Evolutionary conservation across 2,888 invertebrate species (phyloP), one percentile per base, ranked within the genome.

Genomic region (Petrophora chlorosata): DNA sequence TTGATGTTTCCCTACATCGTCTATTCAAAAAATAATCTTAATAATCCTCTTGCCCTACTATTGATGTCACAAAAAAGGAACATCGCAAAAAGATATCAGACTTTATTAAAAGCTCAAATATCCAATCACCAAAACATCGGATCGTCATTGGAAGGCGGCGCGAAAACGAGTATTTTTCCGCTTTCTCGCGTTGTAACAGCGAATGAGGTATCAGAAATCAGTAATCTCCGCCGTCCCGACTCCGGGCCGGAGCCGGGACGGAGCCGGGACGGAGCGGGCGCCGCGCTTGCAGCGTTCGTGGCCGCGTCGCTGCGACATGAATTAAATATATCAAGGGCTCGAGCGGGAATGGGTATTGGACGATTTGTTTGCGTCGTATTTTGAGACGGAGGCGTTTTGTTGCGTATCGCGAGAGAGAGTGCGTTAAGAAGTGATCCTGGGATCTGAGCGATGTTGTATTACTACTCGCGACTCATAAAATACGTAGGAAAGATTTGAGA

Each of bases 301-400:
- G 26, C 45, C 36, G 45, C 40, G 26, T 17, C 36, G 25, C 23
- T 34, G 32, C 30, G 35, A 28, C 19, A 25, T 38, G 50, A 50
- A 53, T 50, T 52, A 53, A 28, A 50, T 39, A 48, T 50, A 35
- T 32, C 38, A 22, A 30, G 23, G 25, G 35, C 40, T 13, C 32
- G 40, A 45, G 30, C 36, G 29, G 48, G 36, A 28, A 48, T 50
- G 44, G 41, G 22, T 59, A 53, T 59, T 48, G 51, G 50, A 53
- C 49, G 49, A 56, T 57, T 54, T 63, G 56, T 61, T 56, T 42
- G 44, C 42, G 57, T 57, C 55, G 52, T 52, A 44, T 51, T 52
- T 50, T 33, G 52, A 42, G 51, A 54, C 44, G 42, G 46, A 54
- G 41, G 35, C 49, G 46, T 43, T 46, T 46, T 47, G 43, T 52